A percentile compares a stretch with the other conserved stretches of the same genome.
These are phyloP conservation scores for Diploscapter pachys DNA, from an alignment of 1,140 invertebrate species.

Conservation along the genomic window DNA sequence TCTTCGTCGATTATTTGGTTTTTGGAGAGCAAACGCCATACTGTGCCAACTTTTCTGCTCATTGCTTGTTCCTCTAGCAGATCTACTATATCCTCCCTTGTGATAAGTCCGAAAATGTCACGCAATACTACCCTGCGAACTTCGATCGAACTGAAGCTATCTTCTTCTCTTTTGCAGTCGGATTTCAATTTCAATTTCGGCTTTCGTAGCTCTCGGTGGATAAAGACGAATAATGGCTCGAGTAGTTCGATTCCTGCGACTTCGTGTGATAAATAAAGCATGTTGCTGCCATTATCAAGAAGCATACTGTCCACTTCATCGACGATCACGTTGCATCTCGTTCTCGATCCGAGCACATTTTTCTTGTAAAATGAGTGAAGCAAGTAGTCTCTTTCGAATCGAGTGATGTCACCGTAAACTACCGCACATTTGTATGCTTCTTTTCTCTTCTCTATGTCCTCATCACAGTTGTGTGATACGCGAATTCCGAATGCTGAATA, in stretches of 20 bases:
- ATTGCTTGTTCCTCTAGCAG: neutral
- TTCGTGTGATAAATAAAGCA: slow-evolving; percentile 20
- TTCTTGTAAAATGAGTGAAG: slow-evolving; percentile 13
- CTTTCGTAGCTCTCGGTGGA: slow-evolving; percentile 7
- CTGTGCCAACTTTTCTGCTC: neutral
- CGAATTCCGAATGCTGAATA: slow-evolving; percentile 13
- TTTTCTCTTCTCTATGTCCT: slow-evolving; percentile 12
- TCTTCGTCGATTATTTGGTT: slow-evolving; percentile 10
- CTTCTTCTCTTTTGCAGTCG: neutral
- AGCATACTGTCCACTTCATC: slow-evolving; percentile 31
- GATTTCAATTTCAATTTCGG: too few relatives aligned
- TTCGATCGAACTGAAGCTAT: too few relatives aligned
- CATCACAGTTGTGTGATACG: slow-evolving; percentile 20
- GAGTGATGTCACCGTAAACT: slow-evolving; percentile 19
- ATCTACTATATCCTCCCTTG: slow-evolving; percentile 5
- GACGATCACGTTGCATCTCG: slow-evolving; percentile 8
- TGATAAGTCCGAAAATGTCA: slow-evolving; percentile 5
- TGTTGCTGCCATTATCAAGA: slow-evolving; percentile 13
- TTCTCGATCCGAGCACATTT: slow-evolving; percentile 14
- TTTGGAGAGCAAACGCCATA: slow-evolving; percentile 2
- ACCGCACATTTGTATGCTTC: slow-evolving; percentile 5
- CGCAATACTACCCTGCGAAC: neutral
- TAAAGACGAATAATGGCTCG: slow-evolving; percentile 16
- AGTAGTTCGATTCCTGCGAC: slow-evolving; percentile 14
- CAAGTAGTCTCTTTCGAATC: slow-evolving; percentile 14